These are phyloP conservation scores for Ectropis crepuscularia DNA, from an alignment of 2,888 invertebrate genomes.

Conservation along the genomic window DNA sequence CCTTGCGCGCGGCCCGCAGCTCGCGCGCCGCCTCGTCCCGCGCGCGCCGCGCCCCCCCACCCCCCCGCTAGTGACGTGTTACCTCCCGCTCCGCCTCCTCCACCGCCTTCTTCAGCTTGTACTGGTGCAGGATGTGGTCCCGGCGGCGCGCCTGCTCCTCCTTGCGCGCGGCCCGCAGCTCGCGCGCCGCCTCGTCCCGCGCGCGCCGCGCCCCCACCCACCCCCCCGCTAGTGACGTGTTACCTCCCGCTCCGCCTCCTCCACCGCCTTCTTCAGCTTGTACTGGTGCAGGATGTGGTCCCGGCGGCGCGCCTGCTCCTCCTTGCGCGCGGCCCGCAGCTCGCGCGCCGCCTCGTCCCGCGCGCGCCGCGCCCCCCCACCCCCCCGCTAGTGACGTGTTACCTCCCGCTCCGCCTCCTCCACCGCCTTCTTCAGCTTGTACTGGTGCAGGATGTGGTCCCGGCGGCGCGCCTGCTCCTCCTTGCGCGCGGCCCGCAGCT, in stretches of 20 bases:
- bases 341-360: too few relatives aligned
- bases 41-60: too few relatives aligned
- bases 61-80: too few relatives aligned
- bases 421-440: constrained; percentile 96
- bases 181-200: constrained; percentile 90
- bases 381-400: constrained; percentile 7
- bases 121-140: not conserved
- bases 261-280: constrained; percentile 95
- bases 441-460: constrained; percentile 95
- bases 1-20: too few relatives aligned
- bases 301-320: constrained; percentile 93
- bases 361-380: too few relatives aligned
- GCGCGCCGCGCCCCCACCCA: constrained; percentile 92
- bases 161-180: not conserved
- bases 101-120: too few relatives aligned
- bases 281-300: constrained; percentile 95
- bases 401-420: constrained; percentile 96
- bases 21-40: too few relatives aligned
- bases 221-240: too few relatives aligned
- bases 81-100: too few relatives aligned
- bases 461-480: constrained; percentile 95
- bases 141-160: not conserved
- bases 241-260: constrained; percentile 97
- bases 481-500: constrained; percentile 89
- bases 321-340: constrained; percentile 74